Evolutionary conservation across 2,113 vertebrate genomes (phyloP).

Genomic region (Xyrauchen texanus): DNA sequence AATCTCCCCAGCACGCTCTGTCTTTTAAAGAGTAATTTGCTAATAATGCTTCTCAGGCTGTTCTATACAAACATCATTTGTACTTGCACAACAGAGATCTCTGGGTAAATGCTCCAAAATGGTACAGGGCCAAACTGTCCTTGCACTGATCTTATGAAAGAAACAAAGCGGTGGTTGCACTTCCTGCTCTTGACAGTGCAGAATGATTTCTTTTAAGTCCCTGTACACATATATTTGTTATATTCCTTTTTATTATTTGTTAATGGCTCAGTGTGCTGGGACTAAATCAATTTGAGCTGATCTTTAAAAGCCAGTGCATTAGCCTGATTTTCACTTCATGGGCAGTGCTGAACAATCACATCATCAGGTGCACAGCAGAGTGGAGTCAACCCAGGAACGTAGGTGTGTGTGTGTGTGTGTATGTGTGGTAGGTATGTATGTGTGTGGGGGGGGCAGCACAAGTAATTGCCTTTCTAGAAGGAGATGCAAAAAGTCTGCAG

Average conservation of each 20-base stretch:
- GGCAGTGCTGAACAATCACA: constrained; percentile 58
- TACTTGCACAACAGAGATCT: constrained; percentile 4
- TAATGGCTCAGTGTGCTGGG: constrained; percentile 52
- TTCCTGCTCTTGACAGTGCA: constrained; percentile 14
- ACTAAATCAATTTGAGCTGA: constrained; percentile 66
- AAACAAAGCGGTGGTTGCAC: not conserved
- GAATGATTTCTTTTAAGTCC: constrained; percentile 47
- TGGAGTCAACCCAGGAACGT: constrained; percentile 45
- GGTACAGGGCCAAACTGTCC: constrained; percentile 1
- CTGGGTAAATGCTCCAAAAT: constrained; percentile 15
- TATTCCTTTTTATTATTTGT: constrained; percentile 58
- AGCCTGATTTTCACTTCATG: constrained; percentile 65
- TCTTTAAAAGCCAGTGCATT: constrained; percentile 67
- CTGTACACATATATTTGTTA: constrained; percentile 49
- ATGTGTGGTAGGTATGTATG: constrained; percentile 23
- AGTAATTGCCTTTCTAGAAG: constrained; percentile 54
- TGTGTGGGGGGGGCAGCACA: constrained; percentile 27
- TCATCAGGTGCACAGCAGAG: constrained; percentile 50
- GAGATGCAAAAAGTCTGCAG: constrained; percentile 1
- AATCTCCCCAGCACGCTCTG: constrained; percentile 17
- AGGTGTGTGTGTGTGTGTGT: not conserved
- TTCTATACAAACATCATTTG: constrained; percentile 38
- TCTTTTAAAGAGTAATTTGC: constrained; percentile 24
- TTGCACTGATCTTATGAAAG: constrained; percentile 23
- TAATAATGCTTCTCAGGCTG: constrained; percentile 29